Evolutionary conservation across 2,888 invertebrate species (phyloP).

Genomic region (Rhopalosiphum nymphaeae): DNA sequence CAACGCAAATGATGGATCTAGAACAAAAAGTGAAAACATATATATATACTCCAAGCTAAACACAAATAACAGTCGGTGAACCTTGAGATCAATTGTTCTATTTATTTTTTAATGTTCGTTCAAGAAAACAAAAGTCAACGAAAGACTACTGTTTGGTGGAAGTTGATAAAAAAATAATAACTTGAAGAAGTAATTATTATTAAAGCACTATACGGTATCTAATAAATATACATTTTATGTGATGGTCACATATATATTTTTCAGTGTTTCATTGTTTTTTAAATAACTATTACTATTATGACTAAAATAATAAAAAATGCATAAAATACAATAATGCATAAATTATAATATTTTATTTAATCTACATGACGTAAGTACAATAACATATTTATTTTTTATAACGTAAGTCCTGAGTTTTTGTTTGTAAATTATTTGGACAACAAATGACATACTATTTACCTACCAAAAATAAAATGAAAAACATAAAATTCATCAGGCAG

Average conservation of each 20-base stretch:
- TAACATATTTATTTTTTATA: neutral
- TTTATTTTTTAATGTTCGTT: neutral
- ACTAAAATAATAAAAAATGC: neutral
- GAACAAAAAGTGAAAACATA: neutral
- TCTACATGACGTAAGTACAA: neutral
- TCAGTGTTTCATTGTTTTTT: neutral
- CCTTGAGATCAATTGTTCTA: neutral
- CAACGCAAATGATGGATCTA: slow-evolving; percentile 27
- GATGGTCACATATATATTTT: neutral
- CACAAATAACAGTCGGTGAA: neutral
- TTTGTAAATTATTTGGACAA: neutral
- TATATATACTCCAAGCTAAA: neutral
- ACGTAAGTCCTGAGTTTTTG: neutral
- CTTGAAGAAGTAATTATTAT: neutral
- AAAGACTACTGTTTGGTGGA: neutral
- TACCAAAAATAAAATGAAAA: neutral
- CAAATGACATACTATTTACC: neutral
- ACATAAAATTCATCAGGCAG: neutral
- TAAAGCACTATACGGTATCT: neutral
- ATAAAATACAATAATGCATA: neutral
- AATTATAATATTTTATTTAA: neutral
- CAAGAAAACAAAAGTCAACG: neutral
- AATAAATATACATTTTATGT: neutral
- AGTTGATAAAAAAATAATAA: neutral
- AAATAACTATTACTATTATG: neutral